Evolutionary conservation across 2,113 vertebrate genomes (phyloP).

Genomic region (Calyptommatus sinebrachiatus): DNA sequence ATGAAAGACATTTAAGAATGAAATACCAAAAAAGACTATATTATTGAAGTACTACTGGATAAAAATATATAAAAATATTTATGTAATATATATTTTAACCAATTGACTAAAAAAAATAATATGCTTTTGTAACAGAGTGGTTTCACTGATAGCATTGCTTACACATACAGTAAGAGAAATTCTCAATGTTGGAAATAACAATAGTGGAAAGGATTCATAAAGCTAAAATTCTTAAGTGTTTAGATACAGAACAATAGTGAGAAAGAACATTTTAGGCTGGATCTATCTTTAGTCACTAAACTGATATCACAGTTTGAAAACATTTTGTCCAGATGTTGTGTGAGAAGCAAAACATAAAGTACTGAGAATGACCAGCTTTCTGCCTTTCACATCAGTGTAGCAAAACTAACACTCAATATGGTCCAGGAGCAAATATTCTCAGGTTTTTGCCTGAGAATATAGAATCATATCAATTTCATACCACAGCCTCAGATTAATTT

Average conservation of each 20-base stretch:
- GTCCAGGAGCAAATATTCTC: no score
- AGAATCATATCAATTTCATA: no score
- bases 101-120: slow-evolving; percentile 14
- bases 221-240: neutral
- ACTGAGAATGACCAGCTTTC: no score
- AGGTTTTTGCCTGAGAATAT: no score
- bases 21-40: slow-evolving; percentile 52
- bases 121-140: slow-evolving; percentile 26
- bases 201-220: neutral
- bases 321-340: no score
- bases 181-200: neutral
- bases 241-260: neutral
- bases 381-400: no score
- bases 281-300: neutral
- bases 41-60: neutral
- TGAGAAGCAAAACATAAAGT: no score
- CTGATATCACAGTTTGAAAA: no score
- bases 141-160: slow-evolving; percentile 30
- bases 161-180: neutral
- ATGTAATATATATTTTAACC: no score
- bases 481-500: no score
- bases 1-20: slow-evolving; percentile 52
- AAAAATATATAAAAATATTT: slow-evolving; percentile 16
- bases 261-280: neutral
- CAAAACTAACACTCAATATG: no score